These are phyloP conservation scores for Oreochromis spilurus DNA, from an alignment of 2,113 vertebrate species.

Conservation along the genomic window DNA sequence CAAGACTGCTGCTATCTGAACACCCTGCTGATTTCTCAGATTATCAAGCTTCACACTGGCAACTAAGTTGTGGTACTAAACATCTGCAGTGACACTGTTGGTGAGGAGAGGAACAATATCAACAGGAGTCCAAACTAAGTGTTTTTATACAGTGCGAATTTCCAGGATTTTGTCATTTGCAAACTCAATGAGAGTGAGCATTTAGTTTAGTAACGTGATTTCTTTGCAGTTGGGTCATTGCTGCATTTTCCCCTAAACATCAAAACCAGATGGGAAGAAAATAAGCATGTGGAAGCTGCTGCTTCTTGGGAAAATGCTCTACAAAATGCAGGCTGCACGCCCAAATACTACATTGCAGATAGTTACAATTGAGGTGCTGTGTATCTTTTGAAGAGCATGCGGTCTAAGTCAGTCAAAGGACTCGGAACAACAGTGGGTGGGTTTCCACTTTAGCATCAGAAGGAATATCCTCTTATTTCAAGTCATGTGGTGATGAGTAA, in stretches of 20 bases:
- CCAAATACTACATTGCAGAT: not conserved
- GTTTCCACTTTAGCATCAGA: not conserved
- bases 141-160: not conserved
- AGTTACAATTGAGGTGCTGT: not conserved
- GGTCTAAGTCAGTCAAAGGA: not conserved
- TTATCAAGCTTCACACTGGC: conserved; percentile 44
- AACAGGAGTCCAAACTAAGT: not conserved
- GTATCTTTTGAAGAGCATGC: not conserved
- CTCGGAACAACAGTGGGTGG: not conserved
- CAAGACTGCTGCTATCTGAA: conserved; percentile 6
- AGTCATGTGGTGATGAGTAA: conserved; percentile 13
- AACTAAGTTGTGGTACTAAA: conserved; percentile 40
- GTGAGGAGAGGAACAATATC: conserved; percentile 20
- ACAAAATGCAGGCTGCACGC: not conserved
- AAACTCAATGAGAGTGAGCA: not conserved
- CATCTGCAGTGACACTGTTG: conserved; percentile 8
- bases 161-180: not conserved
- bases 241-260: conserved; percentile 18
- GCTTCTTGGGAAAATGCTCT: not conserved
- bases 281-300: conserved; percentile 2
- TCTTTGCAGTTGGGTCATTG: conserved; percentile 11
- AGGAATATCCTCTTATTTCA: not conserved
- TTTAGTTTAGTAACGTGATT: not conserved
- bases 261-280: conserved; percentile 44
- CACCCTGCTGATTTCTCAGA: conserved; percentile 49